Evolutionary conservation across 1,140 invertebrate species (phyloP).

Genomic region (Dermatophagoides farinae): DNA sequence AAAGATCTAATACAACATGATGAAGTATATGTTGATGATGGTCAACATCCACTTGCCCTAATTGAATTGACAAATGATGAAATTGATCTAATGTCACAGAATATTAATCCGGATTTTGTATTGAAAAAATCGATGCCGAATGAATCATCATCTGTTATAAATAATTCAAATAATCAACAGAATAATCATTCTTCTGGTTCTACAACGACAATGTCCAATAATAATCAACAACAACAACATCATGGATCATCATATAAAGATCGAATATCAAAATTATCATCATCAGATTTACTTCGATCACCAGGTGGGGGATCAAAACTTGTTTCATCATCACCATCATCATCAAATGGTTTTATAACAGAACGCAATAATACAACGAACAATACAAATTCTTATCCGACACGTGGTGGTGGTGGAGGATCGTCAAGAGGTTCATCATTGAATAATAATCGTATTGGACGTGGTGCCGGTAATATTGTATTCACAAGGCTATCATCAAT

Average conservation of each 20-base stretch:
- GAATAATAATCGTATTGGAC: constrained; percentile 7
- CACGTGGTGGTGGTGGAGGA: no score
- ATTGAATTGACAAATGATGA: constrained; percentile 58
- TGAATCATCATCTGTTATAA: constrained; percentile 23
- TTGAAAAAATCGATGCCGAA: constrained; percentile 20
- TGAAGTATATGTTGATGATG: constrained; percentile 46
- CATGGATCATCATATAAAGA: background rate
- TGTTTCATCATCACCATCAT: background rate
- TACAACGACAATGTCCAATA: background rate
- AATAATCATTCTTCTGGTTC: no score
- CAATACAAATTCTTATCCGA: no score
- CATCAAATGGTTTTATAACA: background rate
- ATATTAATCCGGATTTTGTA: constrained; percentile 1
- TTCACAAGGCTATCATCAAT: no score
- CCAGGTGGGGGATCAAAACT: background rate
- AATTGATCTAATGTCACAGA: constrained; percentile 23
- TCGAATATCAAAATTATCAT: background rate
- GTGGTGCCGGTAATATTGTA: background rate
- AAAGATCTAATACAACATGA: constrained; percentile 31
- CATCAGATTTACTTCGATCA: background rate
- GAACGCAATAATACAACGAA: background rate
- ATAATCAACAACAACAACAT: background rate
- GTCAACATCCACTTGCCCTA: constrained; percentile 51
- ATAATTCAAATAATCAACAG: constrained; percentile 20
- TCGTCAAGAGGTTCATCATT: background rate